These are phyloP conservation scores for Phymastichus coffea DNA, from an alignment of 1,140 invertebrate genomes.

Conservation along the genomic window DNA sequence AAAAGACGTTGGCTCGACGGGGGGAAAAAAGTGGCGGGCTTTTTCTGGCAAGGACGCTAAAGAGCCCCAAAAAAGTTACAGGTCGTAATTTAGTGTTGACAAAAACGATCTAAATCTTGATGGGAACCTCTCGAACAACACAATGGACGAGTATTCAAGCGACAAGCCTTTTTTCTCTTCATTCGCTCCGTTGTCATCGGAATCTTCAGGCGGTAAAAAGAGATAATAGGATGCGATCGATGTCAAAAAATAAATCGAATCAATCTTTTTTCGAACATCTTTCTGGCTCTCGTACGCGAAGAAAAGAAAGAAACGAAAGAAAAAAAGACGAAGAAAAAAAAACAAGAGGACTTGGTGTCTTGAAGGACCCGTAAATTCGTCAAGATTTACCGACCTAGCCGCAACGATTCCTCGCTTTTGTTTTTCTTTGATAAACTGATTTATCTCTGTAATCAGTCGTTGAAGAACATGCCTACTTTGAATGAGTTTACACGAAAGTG, in stretches of 20 bases:
- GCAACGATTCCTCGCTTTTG: too few relatives aligned
- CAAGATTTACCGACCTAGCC: too few relatives aligned
- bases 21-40: not conserved
- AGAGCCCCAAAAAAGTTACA: conserved; percentile 1
- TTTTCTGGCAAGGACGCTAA: not conserved
- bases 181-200: conserved; percentile 4
- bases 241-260: conserved; percentile 17
- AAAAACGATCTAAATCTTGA: conserved; percentile 22
- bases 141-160: conserved; percentile 19
- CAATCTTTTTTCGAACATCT: conserved; percentile 17
- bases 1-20: conserved; percentile 2
- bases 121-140: conserved; percentile 16
- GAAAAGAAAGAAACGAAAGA: too few relatives aligned
- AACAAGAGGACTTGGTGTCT: too few relatives aligned
- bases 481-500: not conserved
- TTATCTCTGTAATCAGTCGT: too few relatives aligned
- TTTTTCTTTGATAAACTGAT: too few relatives aligned
- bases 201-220: conserved; percentile 13
- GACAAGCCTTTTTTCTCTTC: conserved; percentile 27
- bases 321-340: too few relatives aligned
- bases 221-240: conserved; percentile 5
- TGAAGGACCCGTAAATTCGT: too few relatives aligned
- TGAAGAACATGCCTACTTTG: too few relatives aligned
- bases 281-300: not conserved
- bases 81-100: conserved; percentile 7